Conservation (phyloP, 2,888 invertebrate species). For the Tethea ocularis region DNA sequence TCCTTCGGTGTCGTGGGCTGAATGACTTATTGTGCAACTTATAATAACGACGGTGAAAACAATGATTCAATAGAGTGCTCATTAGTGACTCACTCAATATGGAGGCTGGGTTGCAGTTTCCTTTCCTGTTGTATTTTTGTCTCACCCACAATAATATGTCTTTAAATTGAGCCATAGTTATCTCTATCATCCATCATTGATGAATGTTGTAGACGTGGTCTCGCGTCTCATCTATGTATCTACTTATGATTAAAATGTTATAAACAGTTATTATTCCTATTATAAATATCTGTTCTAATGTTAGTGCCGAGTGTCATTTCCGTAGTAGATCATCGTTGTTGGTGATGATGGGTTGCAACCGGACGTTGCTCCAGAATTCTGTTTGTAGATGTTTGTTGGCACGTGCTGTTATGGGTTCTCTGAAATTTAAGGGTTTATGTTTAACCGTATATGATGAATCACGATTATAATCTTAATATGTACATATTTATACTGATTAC, state of each 20-base stretch:
- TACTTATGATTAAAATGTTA: neutral
- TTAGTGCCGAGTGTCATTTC: neutral
- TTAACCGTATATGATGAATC: neutral
- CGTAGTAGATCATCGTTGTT: neutral
- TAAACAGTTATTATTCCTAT: neutral
- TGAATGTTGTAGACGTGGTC: neutral
- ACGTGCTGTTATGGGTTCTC: neutral
- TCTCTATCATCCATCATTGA: neutral
- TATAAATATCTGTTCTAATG: neutral
- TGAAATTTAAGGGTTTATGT: neutral
- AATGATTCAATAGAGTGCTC: conserved; percentile 65
- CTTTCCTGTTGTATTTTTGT: neutral
- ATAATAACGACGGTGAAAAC: conserved; percentile 45
- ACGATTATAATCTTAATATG: no score
- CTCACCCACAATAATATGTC: neutral
- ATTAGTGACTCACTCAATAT: conserved; percentile 61
- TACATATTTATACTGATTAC: no score
- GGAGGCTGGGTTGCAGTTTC: conserved; percentile 27
- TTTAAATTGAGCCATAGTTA: no score
- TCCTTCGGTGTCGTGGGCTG: conserved; percentile 20
- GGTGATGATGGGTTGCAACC: neutral
- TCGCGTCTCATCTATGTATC: neutral
- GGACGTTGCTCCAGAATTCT: neutral
- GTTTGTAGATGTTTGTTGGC: neutral
- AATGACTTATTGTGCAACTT: conserved; percentile 45